These are phyloP conservation scores for Frankliniella fusca DNA, from an alignment of 2,888 invertebrate species.

Conservation along the genomic window DNA sequence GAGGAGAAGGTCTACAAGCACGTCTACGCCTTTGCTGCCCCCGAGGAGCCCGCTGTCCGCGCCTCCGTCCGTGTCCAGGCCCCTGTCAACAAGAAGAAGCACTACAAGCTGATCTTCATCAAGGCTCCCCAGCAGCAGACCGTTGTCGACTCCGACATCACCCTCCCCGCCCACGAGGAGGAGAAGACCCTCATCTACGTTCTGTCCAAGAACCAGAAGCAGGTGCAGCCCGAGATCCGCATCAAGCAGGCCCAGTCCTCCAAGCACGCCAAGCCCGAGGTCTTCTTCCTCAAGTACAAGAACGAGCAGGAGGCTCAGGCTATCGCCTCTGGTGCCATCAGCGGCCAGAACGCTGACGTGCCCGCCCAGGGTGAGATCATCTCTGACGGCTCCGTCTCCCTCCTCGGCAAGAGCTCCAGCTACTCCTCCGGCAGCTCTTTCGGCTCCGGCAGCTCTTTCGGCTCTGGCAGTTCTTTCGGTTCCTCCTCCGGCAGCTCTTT, in stretches of 20 bases:
- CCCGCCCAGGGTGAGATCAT: slow-evolving; percentile 18
- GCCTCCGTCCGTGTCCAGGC: slow-evolving; percentile 54
- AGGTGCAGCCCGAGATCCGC: slow-evolving; percentile 70
- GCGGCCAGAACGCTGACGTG: slow-evolving; percentile 3
- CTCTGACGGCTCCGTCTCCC: slow-evolving; percentile 18
- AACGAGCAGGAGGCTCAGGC: slow-evolving; percentile 46
- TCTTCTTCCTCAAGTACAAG: slow-evolving; percentile 86
- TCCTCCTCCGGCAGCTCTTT: not conserved
- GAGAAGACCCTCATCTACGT: slow-evolving; percentile 87
- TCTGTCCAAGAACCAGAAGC: slow-evolving; percentile 82
- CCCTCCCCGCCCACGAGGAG: slow-evolving; percentile 66
- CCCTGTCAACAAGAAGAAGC: slow-evolving; percentile 60
- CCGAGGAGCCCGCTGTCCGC: slow-evolving; percentile 69
- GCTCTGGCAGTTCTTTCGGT: not conserved
- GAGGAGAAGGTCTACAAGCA: slow-evolving; percentile 81
- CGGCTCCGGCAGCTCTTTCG: not conserved
- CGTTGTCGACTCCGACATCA: slow-evolving; percentile 50
- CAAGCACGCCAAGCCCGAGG: slow-evolving; percentile 83
- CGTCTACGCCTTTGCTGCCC: slow-evolving; percentile 86
- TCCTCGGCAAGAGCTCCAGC: not conserved
- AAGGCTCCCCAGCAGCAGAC: slow-evolving; percentile 58
- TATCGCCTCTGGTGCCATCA: slow-evolving; percentile 8
- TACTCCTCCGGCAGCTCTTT: not conserved
- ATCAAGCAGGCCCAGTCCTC: slow-evolving; percentile 72
- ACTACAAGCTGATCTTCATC: slow-evolving; percentile 81